Evolutionary conservation across 2,888 invertebrate species (phyloP), one percentile per base, ranked within the genome.

Genomic region (Nomada goodeniana): DNA sequence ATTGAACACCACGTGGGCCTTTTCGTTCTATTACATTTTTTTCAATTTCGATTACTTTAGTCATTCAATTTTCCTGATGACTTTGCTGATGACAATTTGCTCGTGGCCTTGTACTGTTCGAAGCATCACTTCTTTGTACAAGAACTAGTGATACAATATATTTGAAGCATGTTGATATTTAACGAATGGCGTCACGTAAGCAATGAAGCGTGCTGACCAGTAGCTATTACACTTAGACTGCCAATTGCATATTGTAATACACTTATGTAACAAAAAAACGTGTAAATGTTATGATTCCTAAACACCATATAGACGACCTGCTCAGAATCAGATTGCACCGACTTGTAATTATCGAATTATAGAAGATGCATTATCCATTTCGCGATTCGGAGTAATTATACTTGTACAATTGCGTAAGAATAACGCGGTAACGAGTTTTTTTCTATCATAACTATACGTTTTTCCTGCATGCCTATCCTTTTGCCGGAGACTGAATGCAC

Each of bases 321-420:
- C 5, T 44, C n/a, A 18, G 47, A 47, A 10, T 61, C 44, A 3
- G 23, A 10, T 63, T 53, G 36, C 23, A 55, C 1, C 2, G 44
- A 2, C 53, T 18, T 42, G 20, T 23, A 2, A 13, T 65, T 70
- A 70, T 60, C 11, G n/a, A 70, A 57, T 65, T 23, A 23, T 2
- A 26, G 18, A n/a, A 36, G 67, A 50, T 68, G 42, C 29, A 36
- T 61, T 70, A 61, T 44, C 26, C 2, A 18, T 47, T 36, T 57
- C 44, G 53, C 4, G 57, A 71, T 44, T 59, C 70, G 18, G 9
- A 15, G 36, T 61, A 75, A 79, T 74, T 67, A 71, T 18, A 70
- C 20, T 18, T 11, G 26, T 2, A 13, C 23, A 15, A 44, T 68
- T 71, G 44, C 61, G 60, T 23, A 74, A 74, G 36, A 7, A 53